Evolutionary conservation across 1,140 invertebrate genomes (phyloP).

Genomic region (Drosophila triauraria): DNA sequence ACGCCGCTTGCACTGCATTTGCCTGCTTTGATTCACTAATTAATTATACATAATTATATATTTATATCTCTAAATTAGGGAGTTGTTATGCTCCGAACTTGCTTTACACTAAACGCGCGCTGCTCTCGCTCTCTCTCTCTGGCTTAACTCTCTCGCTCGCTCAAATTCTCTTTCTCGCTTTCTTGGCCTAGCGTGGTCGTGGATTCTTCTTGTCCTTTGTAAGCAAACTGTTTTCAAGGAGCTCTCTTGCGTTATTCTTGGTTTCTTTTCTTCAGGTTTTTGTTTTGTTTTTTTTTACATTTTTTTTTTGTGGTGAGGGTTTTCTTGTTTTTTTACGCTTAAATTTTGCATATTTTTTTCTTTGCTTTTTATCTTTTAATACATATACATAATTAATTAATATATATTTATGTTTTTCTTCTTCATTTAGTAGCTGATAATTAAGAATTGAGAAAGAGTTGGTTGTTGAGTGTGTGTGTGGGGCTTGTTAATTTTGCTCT

Average conservation of each 20-base stretch:
- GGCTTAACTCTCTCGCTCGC: slow-evolving; percentile 3
- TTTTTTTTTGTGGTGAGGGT: slow-evolving; percentile 52
- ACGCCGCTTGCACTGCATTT: slow-evolving; percentile 71
- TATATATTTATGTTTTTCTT: slow-evolving; percentile 47
- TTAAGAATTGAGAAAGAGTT: slow-evolving; percentile 74
- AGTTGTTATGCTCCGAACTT: slow-evolving; percentile 49
- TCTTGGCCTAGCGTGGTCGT: slow-evolving; percentile 37
- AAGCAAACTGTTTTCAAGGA: slow-evolving; percentile 35
- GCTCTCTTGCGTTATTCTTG: slow-evolving; percentile 31
- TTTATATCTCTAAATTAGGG: slow-evolving; percentile 35
- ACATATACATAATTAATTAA: slow-evolving; percentile 77
- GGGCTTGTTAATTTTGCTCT: slow-evolving; percentile 21
- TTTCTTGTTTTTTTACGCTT: slow-evolving; percentile 57
- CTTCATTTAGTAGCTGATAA: slow-evolving; percentile 65
- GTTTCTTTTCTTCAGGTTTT: slow-evolving; percentile 50
- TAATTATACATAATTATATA: slow-evolving; percentile 60
- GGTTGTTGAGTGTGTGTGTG: slow-evolving; percentile 38
- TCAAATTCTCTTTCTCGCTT: slow-evolving; percentile 23
- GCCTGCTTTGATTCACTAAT: slow-evolving; percentile 71
- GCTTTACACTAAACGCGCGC: slow-evolving; percentile 46
- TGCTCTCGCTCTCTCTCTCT: slow-evolving; percentile 18
- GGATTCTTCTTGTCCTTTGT: slow-evolving; percentile 5
- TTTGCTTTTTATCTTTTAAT: slow-evolving; percentile 53
- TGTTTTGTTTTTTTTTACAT: slow-evolving; percentile 39
- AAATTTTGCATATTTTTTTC: slow-evolving; percentile 58